Conservation (phyloP, 2,797 vertebrate species). For the Onychomys leucogaster region DNA sequence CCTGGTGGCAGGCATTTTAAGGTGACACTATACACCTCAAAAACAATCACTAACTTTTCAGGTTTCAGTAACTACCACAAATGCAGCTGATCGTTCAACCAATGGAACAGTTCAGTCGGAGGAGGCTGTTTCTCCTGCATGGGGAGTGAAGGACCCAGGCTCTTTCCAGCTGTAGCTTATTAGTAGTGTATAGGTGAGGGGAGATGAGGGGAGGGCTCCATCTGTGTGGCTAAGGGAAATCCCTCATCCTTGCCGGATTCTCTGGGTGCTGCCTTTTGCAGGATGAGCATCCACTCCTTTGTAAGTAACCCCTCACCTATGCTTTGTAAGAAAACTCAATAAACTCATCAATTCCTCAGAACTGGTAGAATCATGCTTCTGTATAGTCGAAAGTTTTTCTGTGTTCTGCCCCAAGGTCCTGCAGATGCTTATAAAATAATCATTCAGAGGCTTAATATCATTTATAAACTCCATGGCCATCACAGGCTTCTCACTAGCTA, state of each 20-base stretch:
- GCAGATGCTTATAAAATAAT: no score
- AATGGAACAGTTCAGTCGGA: not conserved
- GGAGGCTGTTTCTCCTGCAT: not conserved
- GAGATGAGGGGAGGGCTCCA: no score
- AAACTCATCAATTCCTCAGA: not conserved
- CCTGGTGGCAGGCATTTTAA: not conserved
- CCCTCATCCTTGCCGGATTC: not conserved
- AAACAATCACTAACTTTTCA: not conserved
- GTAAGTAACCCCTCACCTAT: not conserved
- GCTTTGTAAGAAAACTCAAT: no score
- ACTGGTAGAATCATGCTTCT: not conserved
- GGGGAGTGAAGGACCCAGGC: not conserved
- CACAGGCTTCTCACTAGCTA: no score
- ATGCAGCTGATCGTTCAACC: slow-evolving; percentile 8
- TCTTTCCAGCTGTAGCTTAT: not conserved
- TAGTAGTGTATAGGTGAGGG: no score
- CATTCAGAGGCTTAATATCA: no score
- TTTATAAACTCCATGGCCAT: no score
- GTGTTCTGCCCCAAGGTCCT: no score
- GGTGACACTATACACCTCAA: not conserved
- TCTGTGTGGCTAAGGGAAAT: not conserved
- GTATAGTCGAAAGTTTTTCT: no score
- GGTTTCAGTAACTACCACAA: slow-evolving; percentile 26
- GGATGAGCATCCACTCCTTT: not conserved
- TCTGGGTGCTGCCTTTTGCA: not conserved